Evolutionary conservation across 2,113 vertebrate species (phyloP), one percentile per base, ranked within the genome.

Genomic region (Tilapia sparmanii): DNA sequence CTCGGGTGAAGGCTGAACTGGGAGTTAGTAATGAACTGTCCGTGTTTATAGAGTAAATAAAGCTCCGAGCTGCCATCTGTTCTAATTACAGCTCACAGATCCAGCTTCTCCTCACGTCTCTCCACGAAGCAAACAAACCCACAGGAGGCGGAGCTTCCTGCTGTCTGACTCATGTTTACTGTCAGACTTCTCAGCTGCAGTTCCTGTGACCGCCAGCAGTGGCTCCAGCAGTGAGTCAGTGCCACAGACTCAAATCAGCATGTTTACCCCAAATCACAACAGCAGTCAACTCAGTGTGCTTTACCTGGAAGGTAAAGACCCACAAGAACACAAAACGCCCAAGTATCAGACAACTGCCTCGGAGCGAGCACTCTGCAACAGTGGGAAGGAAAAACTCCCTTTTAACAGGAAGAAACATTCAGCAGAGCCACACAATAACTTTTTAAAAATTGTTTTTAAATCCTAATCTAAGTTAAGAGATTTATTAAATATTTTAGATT

Each of bases 351-450:
- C 29, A 12, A 12, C 31, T 2, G 61, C 61, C 59, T 63, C 4
- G 0, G 59, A 2, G 31, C 29, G 10, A 16, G 15, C 26, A 0
- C 57, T 31, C 26, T 4, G 57, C 29, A n/a, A 35, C 18, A n/a
- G 61, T n/a, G 10, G 31, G 31, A 66, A 66, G 61, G 10, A 66
- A 38, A 66, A 38, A 66, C 61, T n/a, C 31, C 16, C 31, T 35
- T 63, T 66, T 5, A 66, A 66, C 61, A 38, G 33, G 61, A 38
- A 38, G 61, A 66, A 38, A 3, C 61, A 2, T n/a, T 38, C 33
- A 12, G 18, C 61, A 38, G 61, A 66, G 33, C 33, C 18, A 66
- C 10, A n/a, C 19, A n/a, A 38, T n/a, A 19, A 63, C 31, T 35
- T 63, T 12, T 11, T 12, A 63, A 63, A 11, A 35, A 63, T 11